Base-by-base conservation (phyloP, 1,140 invertebrate species). In the Danaus plexippus region DNA sequence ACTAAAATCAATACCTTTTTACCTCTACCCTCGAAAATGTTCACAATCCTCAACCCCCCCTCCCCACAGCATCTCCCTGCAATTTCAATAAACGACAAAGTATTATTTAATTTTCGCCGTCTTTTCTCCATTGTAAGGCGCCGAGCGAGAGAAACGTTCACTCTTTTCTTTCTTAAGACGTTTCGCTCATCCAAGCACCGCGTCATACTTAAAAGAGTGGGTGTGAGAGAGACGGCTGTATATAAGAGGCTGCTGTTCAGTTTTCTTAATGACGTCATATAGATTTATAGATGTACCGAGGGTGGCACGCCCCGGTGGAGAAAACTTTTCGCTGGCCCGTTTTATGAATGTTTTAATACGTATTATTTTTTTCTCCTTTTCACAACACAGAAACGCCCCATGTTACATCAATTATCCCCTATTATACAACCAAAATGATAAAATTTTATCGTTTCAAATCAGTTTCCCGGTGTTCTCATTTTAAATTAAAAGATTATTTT, bases 1-100 rank as follows among this genome's bases (percentile, higher is more conserved):
- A 73, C 73, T 78, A 85, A 85, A 85, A 85, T 85, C 82, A 73
- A 85, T 85, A 85, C 75, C 73, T 75, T 83, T 85, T 85, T 84
- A 75, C 70, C 68, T 77, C 72, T 68, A 69, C 70, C 73, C 74
- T 75, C 74, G 69, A 63, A 76, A 80, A 85, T 80, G 80, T 82
- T 82, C 73, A 72, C 73, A 69, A 80, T 74, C 75, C 22, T 32
- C 22, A 32, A 32, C 22, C 22, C 5, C 22, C 22, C 22, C 22
- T 32, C 22, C 22, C 22, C 72, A 69, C 77, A 66, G 72, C 62
- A 66, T 49, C 65, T 64, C 67, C 64, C 59, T 69, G 68, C 73
- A 66, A 67, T 77, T 85, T 80, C 77, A 82, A 83, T 83, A 74
- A 82, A 82, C 82, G 78, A 85, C 82, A 85, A 85, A 85, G 82